Evolutionary conservation across 92 coral and sea anemone genomes (phyloP).

Genomic region (Paramuricea clavata): DNA sequence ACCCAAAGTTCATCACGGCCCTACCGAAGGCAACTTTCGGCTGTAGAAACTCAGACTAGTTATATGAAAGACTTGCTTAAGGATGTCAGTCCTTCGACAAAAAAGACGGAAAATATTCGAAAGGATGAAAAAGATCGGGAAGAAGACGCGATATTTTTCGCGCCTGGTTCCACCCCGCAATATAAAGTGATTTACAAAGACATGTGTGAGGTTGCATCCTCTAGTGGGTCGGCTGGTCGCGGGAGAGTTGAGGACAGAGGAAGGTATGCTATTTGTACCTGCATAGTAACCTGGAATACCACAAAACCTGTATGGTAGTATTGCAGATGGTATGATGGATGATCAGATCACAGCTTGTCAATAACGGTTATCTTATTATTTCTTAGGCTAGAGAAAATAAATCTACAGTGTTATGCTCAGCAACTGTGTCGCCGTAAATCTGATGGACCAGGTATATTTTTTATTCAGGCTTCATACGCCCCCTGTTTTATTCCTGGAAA

Average conservation of each 20-base stretch:
- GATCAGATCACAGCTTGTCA: no score
- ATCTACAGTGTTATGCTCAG: constrained; percentile 44
- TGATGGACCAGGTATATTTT: constrained; percentile 32
- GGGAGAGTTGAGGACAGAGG: not conserved
- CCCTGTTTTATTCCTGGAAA: no score
- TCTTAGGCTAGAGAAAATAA: constrained; percentile 4
- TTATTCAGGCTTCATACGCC: no score
- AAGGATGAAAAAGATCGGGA: not conserved
- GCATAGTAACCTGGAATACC: no score
- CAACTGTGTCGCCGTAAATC: constrained; percentile 31
- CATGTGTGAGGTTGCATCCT: not conserved
- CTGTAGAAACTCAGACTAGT: constrained; percentile 17
- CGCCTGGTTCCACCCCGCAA: constrained; percentile 30
- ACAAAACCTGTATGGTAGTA: no score
- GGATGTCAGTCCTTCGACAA: not conserved
- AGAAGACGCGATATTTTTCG: not conserved
- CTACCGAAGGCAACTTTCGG: constrained; percentile 2
- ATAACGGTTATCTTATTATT: not conserved
- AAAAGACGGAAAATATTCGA: not conserved
- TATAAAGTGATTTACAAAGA: constrained; percentile 30
- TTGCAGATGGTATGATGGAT: no score
- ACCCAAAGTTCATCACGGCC: not conserved
- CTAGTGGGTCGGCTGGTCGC: not conserved
- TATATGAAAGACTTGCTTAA: not conserved
- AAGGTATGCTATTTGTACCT: not conserved